Conservation (phyloP, 2,113 vertebrate species). For the Xiphophorus maculatus region DNA sequence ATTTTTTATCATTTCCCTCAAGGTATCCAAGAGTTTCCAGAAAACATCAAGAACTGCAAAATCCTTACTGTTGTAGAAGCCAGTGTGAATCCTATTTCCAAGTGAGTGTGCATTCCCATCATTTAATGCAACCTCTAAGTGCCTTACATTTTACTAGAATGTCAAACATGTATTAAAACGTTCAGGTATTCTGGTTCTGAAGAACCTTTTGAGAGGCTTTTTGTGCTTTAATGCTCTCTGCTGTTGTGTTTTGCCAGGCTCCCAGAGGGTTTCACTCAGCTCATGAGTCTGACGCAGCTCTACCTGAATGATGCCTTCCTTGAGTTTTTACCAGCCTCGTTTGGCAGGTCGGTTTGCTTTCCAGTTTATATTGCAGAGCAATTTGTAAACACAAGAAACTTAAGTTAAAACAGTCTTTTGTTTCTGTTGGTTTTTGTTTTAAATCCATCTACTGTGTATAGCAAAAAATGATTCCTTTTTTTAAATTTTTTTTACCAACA, state of each 20-base stretch:
- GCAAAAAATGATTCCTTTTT: too few relatives aligned
- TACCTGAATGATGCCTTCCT: constrained; percentile 99
- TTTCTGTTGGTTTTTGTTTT: neutral
- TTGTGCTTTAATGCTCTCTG: constrained; percentile 1
- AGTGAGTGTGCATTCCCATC: constrained; percentile 82
- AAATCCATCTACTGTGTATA: neutral
- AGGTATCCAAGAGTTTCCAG: constrained; percentile 99
- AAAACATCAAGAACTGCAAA: constrained; percentile 99
- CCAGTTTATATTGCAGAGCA: neutral
- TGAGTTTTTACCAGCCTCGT: constrained; percentile 96
- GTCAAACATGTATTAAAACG: neutral
- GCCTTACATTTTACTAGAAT: neutral
- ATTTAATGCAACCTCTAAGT: neutral
- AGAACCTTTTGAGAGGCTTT: neutral
- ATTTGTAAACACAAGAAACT: neutral
- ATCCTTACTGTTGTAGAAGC: constrained; percentile 93
- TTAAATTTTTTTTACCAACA: neutral
- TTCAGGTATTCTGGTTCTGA: neutral
- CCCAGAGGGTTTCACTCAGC: constrained; percentile 98
- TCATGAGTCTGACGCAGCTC: constrained; percentile 94
- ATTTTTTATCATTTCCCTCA: constrained; percentile 33
- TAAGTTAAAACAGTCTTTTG: neutral
- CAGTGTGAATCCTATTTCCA: constrained; percentile 98
- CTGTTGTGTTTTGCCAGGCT: constrained; percentile 78
- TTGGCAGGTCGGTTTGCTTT: constrained; percentile 89